phyloP scores from a whole-genome alignment of 2,113 vertebrate species.

The Gracilinanus agilis region DNA sequence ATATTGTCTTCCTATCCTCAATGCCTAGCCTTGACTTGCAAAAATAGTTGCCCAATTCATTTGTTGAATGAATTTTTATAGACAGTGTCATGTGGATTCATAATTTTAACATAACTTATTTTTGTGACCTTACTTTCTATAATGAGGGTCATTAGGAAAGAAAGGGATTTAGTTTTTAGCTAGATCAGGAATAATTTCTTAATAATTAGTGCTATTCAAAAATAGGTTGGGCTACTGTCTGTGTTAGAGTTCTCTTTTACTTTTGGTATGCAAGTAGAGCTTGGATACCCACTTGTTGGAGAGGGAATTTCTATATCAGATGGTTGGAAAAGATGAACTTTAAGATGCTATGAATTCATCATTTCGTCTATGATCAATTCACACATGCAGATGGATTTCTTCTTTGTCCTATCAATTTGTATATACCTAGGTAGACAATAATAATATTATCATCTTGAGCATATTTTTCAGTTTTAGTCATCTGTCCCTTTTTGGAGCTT shows the following conservation, averaged over 20 bases:
- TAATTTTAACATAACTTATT: neutral
- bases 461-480: neutral
- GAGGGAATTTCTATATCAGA: neutral
- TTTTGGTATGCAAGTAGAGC: neutral
- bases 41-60: neutral
- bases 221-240: neutral
- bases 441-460: neutral
- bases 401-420: neutral
- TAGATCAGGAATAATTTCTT: neutral
- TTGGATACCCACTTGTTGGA: neutral
- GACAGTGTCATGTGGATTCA: neutral
- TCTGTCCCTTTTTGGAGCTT: constrained; percentile 10
- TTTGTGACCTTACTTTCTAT: neutral
- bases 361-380: neutral
- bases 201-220: neutral
- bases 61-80: neutral
- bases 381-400: neutral
- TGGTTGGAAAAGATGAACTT: neutral
- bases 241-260: neutral
- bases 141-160: neutral
- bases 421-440: neutral
- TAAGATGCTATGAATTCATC: neutral
- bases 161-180: neutral
- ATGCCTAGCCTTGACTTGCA: neutral
- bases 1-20: neutral